These are phyloP conservation scores for Drosophila serrata DNA, from an alignment of 1,140 invertebrate genomes.

Conservation along the genomic window DNA sequence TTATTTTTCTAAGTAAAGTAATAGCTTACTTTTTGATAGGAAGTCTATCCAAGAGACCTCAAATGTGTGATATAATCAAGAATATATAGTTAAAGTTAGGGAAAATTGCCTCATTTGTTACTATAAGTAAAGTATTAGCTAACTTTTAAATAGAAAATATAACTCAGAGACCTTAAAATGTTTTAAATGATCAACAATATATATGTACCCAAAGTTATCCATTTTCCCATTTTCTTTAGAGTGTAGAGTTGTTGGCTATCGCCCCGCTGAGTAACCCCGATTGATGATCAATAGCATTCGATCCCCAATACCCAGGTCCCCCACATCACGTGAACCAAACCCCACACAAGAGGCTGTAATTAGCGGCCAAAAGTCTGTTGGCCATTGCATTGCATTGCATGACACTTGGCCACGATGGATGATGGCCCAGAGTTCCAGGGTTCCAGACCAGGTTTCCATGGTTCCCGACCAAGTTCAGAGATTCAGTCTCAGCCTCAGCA, in stretches of 20 bases:
- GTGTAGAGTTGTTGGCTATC: not conserved
- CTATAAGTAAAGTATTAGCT: too few species aligned
- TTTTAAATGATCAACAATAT: too few species aligned
- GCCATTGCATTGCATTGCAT: slow-evolving; percentile 73
- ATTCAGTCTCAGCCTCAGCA: not conserved
- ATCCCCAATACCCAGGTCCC: slow-evolving; percentile 15
- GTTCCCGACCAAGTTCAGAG: not conserved
- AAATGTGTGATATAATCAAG: not conserved
- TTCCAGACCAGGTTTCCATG: not conserved
- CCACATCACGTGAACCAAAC: slow-evolving; percentile 51
- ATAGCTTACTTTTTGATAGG: too few species aligned
- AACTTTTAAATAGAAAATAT: too few species aligned
- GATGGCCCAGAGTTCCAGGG: slow-evolving; percentile 22
- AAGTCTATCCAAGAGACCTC: too few species aligned
- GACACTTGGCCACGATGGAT: slow-evolving; percentile 76
- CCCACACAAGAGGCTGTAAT: slow-evolving; percentile 67
- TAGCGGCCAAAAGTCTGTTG: slow-evolving; percentile 53
- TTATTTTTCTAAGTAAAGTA: too few species aligned
- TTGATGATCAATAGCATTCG: slow-evolving; percentile 65
- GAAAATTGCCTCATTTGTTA: too few species aligned
- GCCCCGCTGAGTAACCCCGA: slow-evolving; percentile 12
- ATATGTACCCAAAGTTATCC: too few species aligned
- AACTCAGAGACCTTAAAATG: too few species aligned
- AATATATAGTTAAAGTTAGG: not conserved
- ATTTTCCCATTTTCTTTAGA: too few species aligned